A percentile compares a stretch with the other conserved stretches of the same genome.
Evolutionary conservation across 2,797 vertebrate genomes (phyloP).

Genomic region (Ctenosaura bakeri): DNA sequence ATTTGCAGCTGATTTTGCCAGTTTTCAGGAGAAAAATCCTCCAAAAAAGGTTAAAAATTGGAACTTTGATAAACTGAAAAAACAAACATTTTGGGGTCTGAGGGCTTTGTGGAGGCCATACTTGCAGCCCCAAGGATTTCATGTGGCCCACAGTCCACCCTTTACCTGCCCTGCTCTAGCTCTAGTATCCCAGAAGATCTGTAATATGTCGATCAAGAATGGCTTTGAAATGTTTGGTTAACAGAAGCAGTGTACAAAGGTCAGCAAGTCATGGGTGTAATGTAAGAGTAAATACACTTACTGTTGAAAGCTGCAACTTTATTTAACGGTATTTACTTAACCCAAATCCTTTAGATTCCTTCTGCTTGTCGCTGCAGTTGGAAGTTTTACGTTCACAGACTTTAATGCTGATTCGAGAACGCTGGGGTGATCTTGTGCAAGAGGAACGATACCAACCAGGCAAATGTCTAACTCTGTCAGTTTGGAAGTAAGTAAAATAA

Average conservation of each 20-base stretch:
- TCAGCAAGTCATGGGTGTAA: neutral
- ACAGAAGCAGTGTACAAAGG: neutral
- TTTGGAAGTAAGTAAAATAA: slow-evolving; percentile 94
- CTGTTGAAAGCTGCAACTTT: neutral
- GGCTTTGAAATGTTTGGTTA: slow-evolving; percentile 14
- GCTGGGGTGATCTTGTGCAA: slow-evolving; percentile 98
- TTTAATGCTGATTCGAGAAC: slow-evolving; percentile 95
- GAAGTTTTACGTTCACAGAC: slow-evolving; percentile 98
- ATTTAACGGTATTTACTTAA: slow-evolving; percentile 83
- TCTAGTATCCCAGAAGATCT: neutral
- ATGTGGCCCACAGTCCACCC: too few species aligned
- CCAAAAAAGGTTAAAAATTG: neutral
- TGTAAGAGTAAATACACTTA: neutral
- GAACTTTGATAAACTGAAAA: neutral
- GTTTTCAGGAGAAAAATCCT: too few species aligned
- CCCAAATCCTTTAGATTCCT: slow-evolving; percentile 88
- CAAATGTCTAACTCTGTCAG: slow-evolving; percentile 94
- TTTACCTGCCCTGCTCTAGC: neutral
- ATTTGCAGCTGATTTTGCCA: too few species aligned
- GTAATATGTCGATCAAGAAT: neutral
- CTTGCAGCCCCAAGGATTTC: too few species aligned
- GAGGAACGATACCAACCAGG: slow-evolving; percentile 95
- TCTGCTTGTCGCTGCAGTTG: slow-evolving; percentile 97
- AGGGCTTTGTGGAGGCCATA: too few species aligned
- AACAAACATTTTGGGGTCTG: neutral